These are phyloP conservation scores for Leucosticte australis DNA, from an alignment of 2,113 vertebrate genomes.

Conservation along the genomic window DNA sequence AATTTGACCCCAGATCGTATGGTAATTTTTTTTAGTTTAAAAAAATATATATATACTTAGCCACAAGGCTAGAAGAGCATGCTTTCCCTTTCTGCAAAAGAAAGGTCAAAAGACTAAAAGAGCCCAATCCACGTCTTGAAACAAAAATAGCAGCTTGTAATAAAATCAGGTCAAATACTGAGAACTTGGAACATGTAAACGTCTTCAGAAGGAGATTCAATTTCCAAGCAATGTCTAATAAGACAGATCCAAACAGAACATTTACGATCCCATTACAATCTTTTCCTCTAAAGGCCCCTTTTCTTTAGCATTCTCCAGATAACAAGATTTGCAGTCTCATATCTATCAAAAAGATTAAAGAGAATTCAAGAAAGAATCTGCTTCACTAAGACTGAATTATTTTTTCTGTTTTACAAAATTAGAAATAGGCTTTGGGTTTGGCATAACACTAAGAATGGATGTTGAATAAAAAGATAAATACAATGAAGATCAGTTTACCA, in stretches of 20 bases:
- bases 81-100: not conserved
- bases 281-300: not conserved
- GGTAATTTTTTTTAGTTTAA: fast-evolving
- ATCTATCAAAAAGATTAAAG: not conserved
- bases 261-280: not conserved
- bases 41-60: not conserved
- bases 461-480: not conserved
- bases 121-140: not conserved
- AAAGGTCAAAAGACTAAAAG: not conserved
- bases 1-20: not conserved
- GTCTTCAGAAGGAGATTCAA: not conserved
- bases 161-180: not conserved
- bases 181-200: not conserved
- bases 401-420: not conserved
- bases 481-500: not conserved
- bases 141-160: not conserved
- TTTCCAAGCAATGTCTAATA: not conserved
- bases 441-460: not conserved
- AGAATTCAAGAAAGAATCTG: not conserved
- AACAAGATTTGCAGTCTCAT: not conserved
- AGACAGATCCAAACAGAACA: not conserved
- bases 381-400: not conserved
- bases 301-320: not conserved
- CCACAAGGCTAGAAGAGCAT: not conserved
- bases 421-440: not conserved